Evolutionary conservation across 2,888 invertebrate genomes (phyloP), one percentile per base, ranked within the genome.

Genomic region (Sclerodermus sp.): DNA sequence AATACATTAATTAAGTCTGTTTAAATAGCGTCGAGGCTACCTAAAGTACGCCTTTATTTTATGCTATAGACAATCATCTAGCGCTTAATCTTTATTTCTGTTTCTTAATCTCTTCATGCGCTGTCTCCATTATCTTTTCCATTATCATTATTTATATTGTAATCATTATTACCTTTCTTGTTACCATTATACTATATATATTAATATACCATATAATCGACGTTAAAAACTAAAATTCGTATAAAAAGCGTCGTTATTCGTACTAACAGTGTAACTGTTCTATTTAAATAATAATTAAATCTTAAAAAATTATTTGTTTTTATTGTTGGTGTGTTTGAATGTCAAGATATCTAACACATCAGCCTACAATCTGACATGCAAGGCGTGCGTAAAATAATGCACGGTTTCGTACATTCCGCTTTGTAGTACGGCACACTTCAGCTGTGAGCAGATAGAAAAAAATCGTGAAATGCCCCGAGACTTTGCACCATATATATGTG

Each of bases 1-100:
- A 72, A 71, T 77, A 76, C 77, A 77, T 75, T 76, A 75, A 75
- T 76, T 74, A 76, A 77, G 74, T 76, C 71, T 74, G 74, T 77
- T 76, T 76, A 75, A 74, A 76, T 76, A 77, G 74, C 75, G 70
- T 73, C 70, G 66, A 70, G 71, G 69, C 65, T 64, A 68, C 73
- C 73, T 76, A 76, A 58, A 59, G 73, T 71, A 70, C 66, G 68
- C 68, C 71, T 67, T 68, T 64, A 70, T 74, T 23, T 73, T 71
- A 76, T 69, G 71, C 72, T 75, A 76, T 76, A 76, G 76, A 77
- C 75, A 75, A 73, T 71, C 69, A 70, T 69, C 69, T 70, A 71
- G 55, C 34, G 10, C 65, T 69, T 68, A 64, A 64, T 44, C 23
- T 53, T 49, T 47, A 44, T 47, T 50, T 49, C 49, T 51, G 41